Base-by-base conservation (phyloP, 2,113 vertebrate genomes). In the Lota lota region DNA sequence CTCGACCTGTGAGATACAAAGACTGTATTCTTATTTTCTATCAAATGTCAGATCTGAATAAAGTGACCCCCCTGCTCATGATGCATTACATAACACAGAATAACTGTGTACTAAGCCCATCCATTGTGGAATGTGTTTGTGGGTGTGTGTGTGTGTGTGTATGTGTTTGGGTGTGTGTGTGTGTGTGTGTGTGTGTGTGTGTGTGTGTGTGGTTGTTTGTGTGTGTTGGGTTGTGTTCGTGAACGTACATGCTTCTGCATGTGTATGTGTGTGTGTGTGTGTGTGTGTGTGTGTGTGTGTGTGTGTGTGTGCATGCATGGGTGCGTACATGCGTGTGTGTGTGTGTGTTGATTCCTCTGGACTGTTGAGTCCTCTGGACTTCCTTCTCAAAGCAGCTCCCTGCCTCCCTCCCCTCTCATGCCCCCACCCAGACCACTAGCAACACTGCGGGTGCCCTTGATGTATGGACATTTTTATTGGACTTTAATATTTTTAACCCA, bases 291-390 rank as follows among this genome's bases (percentile, higher is more conserved):
- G 3, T 70, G 67, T 60, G 53, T 63, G 22, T 69, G 72, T 56
- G 28, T 21, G 64, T 57, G 24, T 51, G 53, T 67, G 53, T 62
- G 54, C 59, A 33, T 53, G 56, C 19, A 40, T 51, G 59, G 24
- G 59, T 36, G 66, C 57, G 66, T 59, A 16, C 14, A 33, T 24
- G 62, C 28, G 36, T 53, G 59, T 19, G 47, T 24, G 68, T 62
- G 60, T 63, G 60, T 69, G 68, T 63, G 68, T 62, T 20, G 22
- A 70, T 18, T 18, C 64, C 69, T 84, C 16, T 28, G 24, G 24
- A 28, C 70, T 89, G 69, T 84, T 81, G 85, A 87, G 72, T 69
- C 77, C 87, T 77, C 74, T 74, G 1, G 83, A 88, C 87, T 87
- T 70, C 78, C 70, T 79, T 61, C 80, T 77, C 0, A 77, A 63